Conservation (phyloP, 2,888 invertebrate genomes). For the Azorinus chamasolen region DNA sequence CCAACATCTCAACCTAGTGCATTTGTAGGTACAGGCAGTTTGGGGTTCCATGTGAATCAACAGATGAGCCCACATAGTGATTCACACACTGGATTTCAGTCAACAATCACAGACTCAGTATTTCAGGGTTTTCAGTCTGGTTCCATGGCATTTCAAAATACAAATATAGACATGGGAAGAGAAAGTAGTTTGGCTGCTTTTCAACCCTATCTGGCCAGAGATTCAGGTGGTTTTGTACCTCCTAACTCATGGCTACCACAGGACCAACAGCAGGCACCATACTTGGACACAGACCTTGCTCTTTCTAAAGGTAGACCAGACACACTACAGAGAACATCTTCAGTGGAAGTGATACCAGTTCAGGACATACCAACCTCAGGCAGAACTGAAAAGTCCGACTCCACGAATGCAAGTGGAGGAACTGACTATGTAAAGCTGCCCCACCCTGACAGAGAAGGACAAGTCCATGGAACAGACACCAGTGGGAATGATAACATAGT, state of each 20-base stretch:
- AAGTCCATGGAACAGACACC: background rate
- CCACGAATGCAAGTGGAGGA: conserved; percentile 50
- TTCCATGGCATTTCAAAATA: background rate
- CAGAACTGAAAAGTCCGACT: conserved; percentile 31
- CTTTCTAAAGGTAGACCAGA: too few species aligned
- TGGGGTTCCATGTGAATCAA: conserved; percentile 29
- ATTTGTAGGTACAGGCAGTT: conserved; percentile 34
- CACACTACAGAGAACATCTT: too few species aligned
- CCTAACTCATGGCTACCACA: conserved; percentile 5
- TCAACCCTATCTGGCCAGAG: conserved; percentile 65
- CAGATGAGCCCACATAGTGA: background rate
- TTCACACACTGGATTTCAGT: conserved; percentile 4
- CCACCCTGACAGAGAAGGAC: conserved; percentile 22
- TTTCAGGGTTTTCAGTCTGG: background rate
- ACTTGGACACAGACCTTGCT: background rate
- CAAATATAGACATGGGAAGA: conserved; percentile 9
- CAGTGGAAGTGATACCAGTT: too few species aligned
- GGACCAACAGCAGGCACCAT: conserved; percentile 4
- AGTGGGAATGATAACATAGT: conserved; percentile 24
- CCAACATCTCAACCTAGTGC: conserved; percentile 23
- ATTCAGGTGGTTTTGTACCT: conserved; percentile 59
- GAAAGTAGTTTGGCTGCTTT: conserved; percentile 70
- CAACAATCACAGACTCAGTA: background rate
- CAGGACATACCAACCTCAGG: conserved; percentile 31
- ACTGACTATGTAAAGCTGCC: conserved; percentile 65